Evolutionary conservation across 2,113 vertebrate genomes (phyloP), one percentile per base, ranked within the genome.

Genomic region (Clarias macrocephalus): DNA sequence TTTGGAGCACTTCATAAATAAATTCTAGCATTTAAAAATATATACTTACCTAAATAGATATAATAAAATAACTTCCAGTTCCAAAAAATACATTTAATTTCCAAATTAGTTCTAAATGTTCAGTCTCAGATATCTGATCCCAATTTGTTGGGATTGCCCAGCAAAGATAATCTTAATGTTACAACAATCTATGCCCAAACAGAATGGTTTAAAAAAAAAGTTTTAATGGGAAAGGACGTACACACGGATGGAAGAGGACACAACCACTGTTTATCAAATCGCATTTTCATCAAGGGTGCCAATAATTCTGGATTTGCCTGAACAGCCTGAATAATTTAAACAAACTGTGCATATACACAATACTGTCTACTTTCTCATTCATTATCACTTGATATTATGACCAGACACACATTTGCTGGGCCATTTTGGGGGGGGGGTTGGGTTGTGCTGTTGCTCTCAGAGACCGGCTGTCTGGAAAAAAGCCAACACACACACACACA

Each of bases 401-500:
- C 63, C n/a, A 79, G 11, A 80, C 75, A 79, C 9, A 28, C 75
- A 83, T 83, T 56, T 76, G 28, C 12, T 42, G 68, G 4, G 59
- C 13, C 42, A 42, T 48, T 48, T 48, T 48, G 5, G 5, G 6
- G 6, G 42, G 42, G 42, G 42, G 37, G 48, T 56, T 63, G 83
- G 81, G n/a, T 28, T 28, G 25, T 62, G 65, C 21, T n/a, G 70
- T 86, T 84, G 28, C 81, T 37, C 1, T 85, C 15, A 5, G 83
- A 89, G 84, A 86, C 30, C 15, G 28, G 73, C 57, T 33, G 59
- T 63, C 80, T 86, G 72, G 66, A 86, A 88, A 75, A 56, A 88
- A 75, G 59, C 83, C 85, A 75, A 82, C 70, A 73, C 18, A 76
- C 42, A 68, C 19, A 72, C 66, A 84, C 70, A 76, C 54, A 62